These are phyloP conservation scores for Laticauda colubrina DNA, from an alignment of 2,113 vertebrate species.

Conservation along the genomic window DNA sequence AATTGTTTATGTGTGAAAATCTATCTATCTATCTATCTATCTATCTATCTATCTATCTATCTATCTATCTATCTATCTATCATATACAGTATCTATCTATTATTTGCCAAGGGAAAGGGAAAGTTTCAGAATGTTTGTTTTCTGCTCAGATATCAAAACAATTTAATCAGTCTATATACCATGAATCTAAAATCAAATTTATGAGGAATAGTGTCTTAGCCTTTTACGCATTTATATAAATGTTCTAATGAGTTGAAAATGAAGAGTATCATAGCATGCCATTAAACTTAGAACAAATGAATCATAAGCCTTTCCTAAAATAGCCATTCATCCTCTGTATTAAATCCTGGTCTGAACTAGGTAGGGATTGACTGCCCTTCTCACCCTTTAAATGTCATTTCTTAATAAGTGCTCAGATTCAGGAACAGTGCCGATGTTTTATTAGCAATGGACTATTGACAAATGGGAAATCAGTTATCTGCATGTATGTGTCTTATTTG, in stretches of 20 bases:
- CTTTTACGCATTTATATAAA: background rate
- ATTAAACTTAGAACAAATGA: background rate
- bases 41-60: too few relatives aligned
- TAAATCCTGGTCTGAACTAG: background rate
- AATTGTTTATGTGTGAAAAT: background rate
- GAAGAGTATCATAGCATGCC: background rate
- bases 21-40: too few relatives aligned
- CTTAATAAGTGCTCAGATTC: background rate
- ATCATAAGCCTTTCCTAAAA: background rate
- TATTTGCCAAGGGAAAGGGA: background rate
- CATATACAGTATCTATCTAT: background rate
- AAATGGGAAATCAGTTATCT: background rate
- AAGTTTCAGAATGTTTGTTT: background rate
- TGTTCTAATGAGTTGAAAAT: background rate
- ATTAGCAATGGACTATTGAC: background rate
- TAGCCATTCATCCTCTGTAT: background rate
- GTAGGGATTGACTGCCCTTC: background rate
- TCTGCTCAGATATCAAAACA: background rate
- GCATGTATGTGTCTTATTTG: background rate
- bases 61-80: background rate
- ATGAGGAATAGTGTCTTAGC: background rate
- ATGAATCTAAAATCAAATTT: background rate
- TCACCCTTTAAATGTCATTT: background rate
- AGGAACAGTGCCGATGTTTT: background rate
- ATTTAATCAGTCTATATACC: background rate